Percentiles rank a stretch among this genome's conserved stretches.
Evolutionary conservation across 2,888 invertebrate species (phyloP).

Genomic region (Lasioglossum calceatum): DNA sequence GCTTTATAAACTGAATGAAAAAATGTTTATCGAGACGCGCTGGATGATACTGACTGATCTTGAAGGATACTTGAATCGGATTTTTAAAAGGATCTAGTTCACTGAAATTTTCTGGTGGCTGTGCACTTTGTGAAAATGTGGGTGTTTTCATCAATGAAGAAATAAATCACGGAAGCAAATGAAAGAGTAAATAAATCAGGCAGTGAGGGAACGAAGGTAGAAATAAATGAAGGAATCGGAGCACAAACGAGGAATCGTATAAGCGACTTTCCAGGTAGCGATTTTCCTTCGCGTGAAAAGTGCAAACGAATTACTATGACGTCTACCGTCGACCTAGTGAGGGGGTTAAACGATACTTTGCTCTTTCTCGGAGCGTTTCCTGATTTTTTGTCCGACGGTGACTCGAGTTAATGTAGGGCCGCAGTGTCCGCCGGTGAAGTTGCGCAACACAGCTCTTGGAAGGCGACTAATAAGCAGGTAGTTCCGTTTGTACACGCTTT

Average conservation of each 20-base stretch:
- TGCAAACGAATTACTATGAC: neutral
- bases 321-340: neutral
- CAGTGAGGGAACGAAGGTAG: neutral
- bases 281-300: neutral
- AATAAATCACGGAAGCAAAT: too few relatives aligned
- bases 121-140: neutral
- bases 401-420: slow-evolving; percentile 4
- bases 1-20: neutral
- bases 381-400: neutral
- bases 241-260: neutral
- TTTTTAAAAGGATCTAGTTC: too few relatives aligned
- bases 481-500: slow-evolving; percentile 42
- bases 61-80: too few relatives aligned
- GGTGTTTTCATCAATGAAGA: neutral
- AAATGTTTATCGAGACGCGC: neutral
- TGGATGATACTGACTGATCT: neutral
- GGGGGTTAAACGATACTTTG: neutral
- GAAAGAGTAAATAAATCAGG: too few relatives aligned
- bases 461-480: slow-evolving; percentile 36
- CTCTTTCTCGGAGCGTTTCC: neutral
- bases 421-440: neutral
- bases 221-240: neutral
- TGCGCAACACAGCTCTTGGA: slow-evolving; percentile 31
- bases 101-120: neutral
- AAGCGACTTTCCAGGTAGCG: neutral